Evolutionary conservation across 2,888 invertebrate genomes (phyloP).

Genomic region (Choreutis nemorana): DNA sequence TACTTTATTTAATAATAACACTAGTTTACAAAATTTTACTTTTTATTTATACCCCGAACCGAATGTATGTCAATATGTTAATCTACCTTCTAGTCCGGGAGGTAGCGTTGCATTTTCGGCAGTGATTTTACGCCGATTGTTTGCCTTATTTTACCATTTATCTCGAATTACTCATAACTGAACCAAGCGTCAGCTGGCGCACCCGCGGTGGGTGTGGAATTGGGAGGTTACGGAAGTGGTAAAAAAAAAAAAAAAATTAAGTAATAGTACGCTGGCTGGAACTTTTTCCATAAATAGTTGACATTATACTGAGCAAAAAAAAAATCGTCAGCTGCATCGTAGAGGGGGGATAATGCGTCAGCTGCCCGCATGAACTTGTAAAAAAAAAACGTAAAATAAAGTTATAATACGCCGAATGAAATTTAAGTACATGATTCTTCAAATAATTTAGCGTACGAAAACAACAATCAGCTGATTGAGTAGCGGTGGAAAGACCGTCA

Average conservation of each 20-base stretch:
- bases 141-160: conserved; percentile 1
- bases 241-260: conserved; percentile 2
- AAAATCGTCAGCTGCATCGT: conserved; percentile 1
- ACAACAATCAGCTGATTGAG: conserved; percentile 2
- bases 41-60: no score
- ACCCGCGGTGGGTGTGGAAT: conserved; percentile 2
- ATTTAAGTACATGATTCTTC: background rate
- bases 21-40: no score
- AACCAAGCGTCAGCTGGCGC: conserved; percentile 2
- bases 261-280: conserved; percentile 1
- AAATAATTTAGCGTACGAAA: conserved; percentile 2
- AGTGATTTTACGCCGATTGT: no score
- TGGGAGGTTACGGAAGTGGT: conserved; percentile 1
- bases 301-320: conserved; percentile 2
- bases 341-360: background rate
- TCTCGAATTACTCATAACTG: conserved; percentile 1
- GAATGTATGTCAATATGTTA: no score
- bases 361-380: background rate
- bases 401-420: background rate
- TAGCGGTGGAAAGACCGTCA: conserved; percentile 3
- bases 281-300: conserved; percentile 2
- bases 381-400: background rate
- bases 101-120: no score
- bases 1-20: no score
- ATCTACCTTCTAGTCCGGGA: no score